Evolutionary conservation across 2,888 invertebrate genomes (phyloP), one percentile per base, ranked within the genome.

Genomic region (Drosophila demipolita): DNA sequence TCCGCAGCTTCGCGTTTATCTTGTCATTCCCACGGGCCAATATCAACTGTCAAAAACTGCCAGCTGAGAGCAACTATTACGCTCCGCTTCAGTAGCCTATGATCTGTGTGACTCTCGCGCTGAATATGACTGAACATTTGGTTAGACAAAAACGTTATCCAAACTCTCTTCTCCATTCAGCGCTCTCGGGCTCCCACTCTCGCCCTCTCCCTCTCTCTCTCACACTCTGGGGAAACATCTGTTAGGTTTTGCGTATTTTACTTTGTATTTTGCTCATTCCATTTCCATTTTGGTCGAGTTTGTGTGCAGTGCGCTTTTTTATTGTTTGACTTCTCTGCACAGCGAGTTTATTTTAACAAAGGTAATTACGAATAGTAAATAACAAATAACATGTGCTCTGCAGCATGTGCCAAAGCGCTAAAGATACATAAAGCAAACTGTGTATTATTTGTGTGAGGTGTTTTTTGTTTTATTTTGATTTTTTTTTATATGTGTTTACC

Each of bases 221-320:
- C 23, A 23, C 61, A 88, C 85, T 84, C 89, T 84, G 67, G 89
- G 87, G 87, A 89, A 75, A 82, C 79, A 81, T 81, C 76, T 78
- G 78, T 72, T 59, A 65, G 17, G 66, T 74, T 42, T 45, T 15
- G 3, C 54, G 64, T 67, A 49, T 78, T 70, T 73, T 71, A 68
- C 58, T 66, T 64, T 49, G 40, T 40, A n/a, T 54, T 55, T 53
- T 42, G 26, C 53, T 67, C 66, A 54, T 65, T 72, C 52, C 49
- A 63, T 68, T 80, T 73, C 52, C 69, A 58, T 68, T 66, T 50
- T 40, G 57, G 55, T 61, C 54, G 53, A n/a, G 76, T 62, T 82
- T 73, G 38, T 42, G 58, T 50, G 42, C 23, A 53, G 50, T 15
- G 45, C 15, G 23, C 9, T 17, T n/a, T n/a, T 40, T 58, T 40